Base-by-base conservation (phyloP, 1,140 invertebrate genomes). In the Drosophila grimshawi region DNA sequence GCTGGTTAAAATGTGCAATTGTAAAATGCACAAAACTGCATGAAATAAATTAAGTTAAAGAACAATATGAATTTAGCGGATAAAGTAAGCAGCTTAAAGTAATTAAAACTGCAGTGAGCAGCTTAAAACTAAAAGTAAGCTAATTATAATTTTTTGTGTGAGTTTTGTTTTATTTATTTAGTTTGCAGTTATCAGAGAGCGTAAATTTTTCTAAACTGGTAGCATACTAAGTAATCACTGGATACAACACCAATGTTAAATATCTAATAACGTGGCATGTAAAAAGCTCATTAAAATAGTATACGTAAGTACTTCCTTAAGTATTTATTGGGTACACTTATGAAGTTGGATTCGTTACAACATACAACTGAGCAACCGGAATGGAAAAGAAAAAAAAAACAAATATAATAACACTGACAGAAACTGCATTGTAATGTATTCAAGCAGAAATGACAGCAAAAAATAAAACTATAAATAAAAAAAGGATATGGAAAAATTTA, bases 141-240 rank as follows among this genome's bases (percentile, higher is more conserved):
- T 56, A 66, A 11, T 4, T 46, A 45, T 52, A 53, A 32, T 30
- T 49, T 51, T 52, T 52, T 33, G 51, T 70, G 19, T 19, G 19
- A 19, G 19, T 70, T 39, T 10, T 45, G 61, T 69, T 32, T 59
- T 32, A 41, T 43, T 43, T 41, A 45, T 69, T 69, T 46, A 33
- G 29, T 69, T 74, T 45, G 35, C 59, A 39, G 55, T 73, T 72
- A 72, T 72, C 64, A 67, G 57, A 67, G 48, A 73, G 69, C 69
- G 69, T 72, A 72, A 66, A 57, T 35, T 59, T 72, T 72, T 72
- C 69, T 72, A 72, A 72, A 72, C 69, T 72, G 69, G 48, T 72
- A 56, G 69, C 69, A 60, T 27, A 67, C 63, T 59, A 51, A 53
- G 48, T 67, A 48, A 68, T 48, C 70, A 73, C 70, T 73, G 64